Base-by-base conservation (phyloP, 2,113 vertebrate species). In the Turdus rufiventris region DNA sequence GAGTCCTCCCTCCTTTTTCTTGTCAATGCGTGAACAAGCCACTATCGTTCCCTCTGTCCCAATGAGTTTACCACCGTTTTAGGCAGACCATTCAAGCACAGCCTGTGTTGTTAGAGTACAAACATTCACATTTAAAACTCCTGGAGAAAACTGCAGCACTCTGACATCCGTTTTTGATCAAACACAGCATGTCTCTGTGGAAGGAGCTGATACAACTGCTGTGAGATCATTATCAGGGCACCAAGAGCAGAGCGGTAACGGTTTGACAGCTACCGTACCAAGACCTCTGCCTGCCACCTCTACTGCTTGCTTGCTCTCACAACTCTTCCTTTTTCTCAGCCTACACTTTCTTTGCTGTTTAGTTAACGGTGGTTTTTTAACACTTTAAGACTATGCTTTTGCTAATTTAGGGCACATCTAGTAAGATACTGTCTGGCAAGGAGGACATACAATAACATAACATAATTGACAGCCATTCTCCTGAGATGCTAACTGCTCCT, bases 21-120 rank as follows among this genome's bases (percentile, higher is more conserved):
- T 23, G 18, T 26, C 50, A 74, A 24, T 0, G 0, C 0, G 0
- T 11, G 45, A 79, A 78, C 82, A 23, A 73, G 43, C 9, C 45
- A 2, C 42, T 50, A 1, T 5, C 5, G 0, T 26, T 82, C 68
- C 61, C 66, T 38, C 56, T 51, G 24, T 63, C 71, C 54, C 5
- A 0, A 26, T 8, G 25, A 74, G 29, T n/a, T 31, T 73, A 47
- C 38, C 38, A 9, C 31, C 20, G 16, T 10, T 29, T 91, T 51
- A 80, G 38, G 42, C n/a, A 50, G 25, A 73, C 23, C 54, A 53
- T 70, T 57, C 38, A 73, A 23, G 51, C 14, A 8, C 10, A 60
- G 47, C 13, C 31, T 28, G 16, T 5, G 0, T 48, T 85, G 58
- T 65, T 31, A 61, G 40, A 19, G n/a, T 26, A 67, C 4, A 4